These are phyloP conservation scores for Rhombomys opimus DNA, from an alignment of 2,113 vertebrate species.

Conservation along the genomic window DNA sequence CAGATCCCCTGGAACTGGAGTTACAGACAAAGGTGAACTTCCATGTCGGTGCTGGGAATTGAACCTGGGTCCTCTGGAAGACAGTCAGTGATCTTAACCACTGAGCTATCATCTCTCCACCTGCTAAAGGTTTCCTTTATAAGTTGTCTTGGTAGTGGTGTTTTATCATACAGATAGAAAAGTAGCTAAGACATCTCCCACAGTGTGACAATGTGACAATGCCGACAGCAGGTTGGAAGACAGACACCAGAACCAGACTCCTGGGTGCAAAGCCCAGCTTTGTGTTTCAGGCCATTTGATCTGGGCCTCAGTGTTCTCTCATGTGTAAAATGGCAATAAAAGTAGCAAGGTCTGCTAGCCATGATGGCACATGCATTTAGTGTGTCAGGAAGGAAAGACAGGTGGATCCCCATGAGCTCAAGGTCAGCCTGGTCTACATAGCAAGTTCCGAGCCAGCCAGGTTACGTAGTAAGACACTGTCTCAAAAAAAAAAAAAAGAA, in stretches of 20 bases:
- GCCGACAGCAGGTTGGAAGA: not conserved
- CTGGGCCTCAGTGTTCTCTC: not conserved
- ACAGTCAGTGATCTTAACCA: not conserved
- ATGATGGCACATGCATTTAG: no score
- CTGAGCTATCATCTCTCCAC: not conserved
- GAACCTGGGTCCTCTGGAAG: not conserved
- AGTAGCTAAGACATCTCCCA: not conserved
- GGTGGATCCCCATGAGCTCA: not conserved
- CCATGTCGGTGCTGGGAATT: not conserved
- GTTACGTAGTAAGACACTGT: not conserved
- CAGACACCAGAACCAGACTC: not conserved
- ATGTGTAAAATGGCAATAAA: conserved; percentile 7
- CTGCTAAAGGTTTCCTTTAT: not conserved
- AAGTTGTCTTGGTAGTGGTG: not conserved
- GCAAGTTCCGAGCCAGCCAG: not conserved
- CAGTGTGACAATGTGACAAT: not conserved
- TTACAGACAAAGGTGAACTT: not conserved
- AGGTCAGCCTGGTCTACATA: no score
- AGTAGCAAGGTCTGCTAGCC: not conserved
- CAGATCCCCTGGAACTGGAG: not conserved
- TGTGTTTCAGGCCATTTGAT: not conserved
- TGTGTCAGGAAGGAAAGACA: not conserved
- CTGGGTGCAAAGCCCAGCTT: not conserved
- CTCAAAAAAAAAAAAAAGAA: not conserved
- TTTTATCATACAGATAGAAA: not conserved